phyloP scores from a whole-genome alignment of 2,888 invertebrate genomes.

The Archips xylosteana region DNA sequence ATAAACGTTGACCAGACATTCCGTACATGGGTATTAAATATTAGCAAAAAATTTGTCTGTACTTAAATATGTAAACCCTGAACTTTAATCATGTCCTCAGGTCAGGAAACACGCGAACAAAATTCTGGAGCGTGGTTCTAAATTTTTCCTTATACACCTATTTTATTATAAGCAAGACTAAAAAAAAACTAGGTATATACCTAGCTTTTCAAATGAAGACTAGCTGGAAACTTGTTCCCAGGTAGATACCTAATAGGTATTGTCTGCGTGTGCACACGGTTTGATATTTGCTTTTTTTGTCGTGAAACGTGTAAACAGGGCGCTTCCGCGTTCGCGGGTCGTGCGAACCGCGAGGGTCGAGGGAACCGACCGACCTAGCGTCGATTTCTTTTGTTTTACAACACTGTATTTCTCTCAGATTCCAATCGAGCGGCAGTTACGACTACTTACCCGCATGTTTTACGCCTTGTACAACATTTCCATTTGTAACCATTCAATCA shows the following conservation, averaged over 20 bases:
- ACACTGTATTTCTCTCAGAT: constrained; percentile 48
- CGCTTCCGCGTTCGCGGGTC: constrained; percentile 72
- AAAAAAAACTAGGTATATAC: too few relatives aligned
- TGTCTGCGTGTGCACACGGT: constrained; percentile 64
- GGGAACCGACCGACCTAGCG: constrained; percentile 69
- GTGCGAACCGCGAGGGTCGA: constrained; percentile 78
- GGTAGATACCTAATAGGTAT: constrained; percentile 53
- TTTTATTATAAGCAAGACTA: too few relatives aligned
- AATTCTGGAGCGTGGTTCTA: too few relatives aligned
- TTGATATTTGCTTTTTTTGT: constrained; percentile 57
- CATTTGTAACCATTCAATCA: too few relatives aligned
- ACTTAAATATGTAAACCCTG: too few relatives aligned
- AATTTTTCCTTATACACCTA: too few relatives aligned
- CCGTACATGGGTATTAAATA: too few relatives aligned
- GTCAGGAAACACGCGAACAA: too few relatives aligned
- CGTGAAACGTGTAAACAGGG: constrained; percentile 65
- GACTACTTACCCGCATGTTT: constrained; percentile 20
- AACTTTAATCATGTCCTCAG: too few relatives aligned
- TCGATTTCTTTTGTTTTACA: constrained; percentile 75
- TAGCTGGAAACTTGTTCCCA: constrained; percentile 40
- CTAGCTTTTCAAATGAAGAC: background rate
- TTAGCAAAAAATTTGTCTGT: too few relatives aligned
- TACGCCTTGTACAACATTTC: background rate
- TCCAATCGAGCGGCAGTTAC: constrained; percentile 25
- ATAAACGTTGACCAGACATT: too few relatives aligned